A percentile compares a stretch with the other conserved stretches of the same genome.
These are phyloP conservation scores for Merluccius polli DNA, from an alignment of 2,797 vertebrate genomes.

Conservation along the genomic window DNA sequence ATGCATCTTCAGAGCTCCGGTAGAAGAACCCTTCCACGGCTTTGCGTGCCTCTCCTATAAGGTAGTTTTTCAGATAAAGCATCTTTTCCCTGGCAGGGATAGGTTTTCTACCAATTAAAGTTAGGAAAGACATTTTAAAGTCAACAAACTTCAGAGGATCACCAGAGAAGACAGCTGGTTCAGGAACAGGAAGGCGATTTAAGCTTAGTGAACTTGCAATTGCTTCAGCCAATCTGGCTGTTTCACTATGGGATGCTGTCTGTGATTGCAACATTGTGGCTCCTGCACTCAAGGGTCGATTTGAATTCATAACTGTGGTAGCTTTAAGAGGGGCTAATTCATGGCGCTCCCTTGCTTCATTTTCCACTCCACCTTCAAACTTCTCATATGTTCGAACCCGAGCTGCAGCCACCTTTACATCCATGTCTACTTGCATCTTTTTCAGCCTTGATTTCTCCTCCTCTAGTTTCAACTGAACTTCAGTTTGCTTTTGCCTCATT, in stretches of 20 bases:
- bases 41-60: too few species aligned
- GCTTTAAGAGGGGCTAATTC: too few species aligned
- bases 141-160: constrained; percentile 14
- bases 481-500: too few species aligned
- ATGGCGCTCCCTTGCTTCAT: too few species aligned
- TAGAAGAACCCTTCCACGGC: background rate
- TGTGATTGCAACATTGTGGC: too few species aligned
- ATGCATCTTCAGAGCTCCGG: background rate
- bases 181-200: constrained; percentile 15
- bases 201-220: constrained; percentile 14
- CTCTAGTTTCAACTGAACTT: constrained; percentile 15
- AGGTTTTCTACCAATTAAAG: background rate
- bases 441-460: constrained; percentile 1
- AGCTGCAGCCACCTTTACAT: constrained; percentile 24
- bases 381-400: constrained; percentile 11
- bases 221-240: background rate
- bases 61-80: too few species aligned
- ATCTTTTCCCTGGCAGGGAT: background rate
- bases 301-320: too few species aligned
- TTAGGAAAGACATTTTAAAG: background rate
- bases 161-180: constrained; percentile 10
- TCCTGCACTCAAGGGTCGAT: too few species aligned
- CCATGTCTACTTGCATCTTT: constrained; percentile 4
- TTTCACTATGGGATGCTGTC: background rate
- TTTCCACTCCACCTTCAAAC: too few species aligned